Base-by-base conservation (phyloP, 2,888 invertebrate genomes). In the Hedya salicella region DNA sequence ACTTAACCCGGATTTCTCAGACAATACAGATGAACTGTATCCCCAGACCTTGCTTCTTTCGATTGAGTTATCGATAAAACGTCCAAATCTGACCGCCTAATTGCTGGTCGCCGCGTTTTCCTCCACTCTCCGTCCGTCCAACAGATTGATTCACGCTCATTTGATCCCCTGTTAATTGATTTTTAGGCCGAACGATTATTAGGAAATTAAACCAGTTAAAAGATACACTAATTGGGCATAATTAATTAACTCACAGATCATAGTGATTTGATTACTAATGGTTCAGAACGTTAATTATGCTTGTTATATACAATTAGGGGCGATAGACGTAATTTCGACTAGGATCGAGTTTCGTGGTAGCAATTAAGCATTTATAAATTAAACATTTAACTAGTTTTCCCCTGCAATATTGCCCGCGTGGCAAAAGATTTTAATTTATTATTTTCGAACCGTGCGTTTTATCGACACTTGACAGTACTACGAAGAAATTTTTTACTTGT, bases 81-180 rank as follows among this genome's bases (percentile, higher is more conserved):
- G 56, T 44, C 46, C 57, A 46, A 57, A 46, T 13, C 32, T 57
- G 44, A 57, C 39, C 25, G 17, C 19, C 46, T 65, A 60, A 65
- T 65, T 46, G 59, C 39, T 30, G 42, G 30, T 39, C 14, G 39
- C 19, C 30, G n/a, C 42, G n/a, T 62, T 65, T 64, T 65, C 59
- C 65, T 53, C 44, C 5, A 57, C 44, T 60, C 60, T 46, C 59
- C 65, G 39, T 30, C 19, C 19, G n/a, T 52, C 59, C 32, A 50
- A 19, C 21, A 46, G 59, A 65, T 65, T 65, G 46, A 65, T 65
- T 59, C 52, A 53, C 59, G 46, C 65, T 36, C 44, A 25, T n/a
- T 19, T 48, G 40, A 60, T 65, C 52, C 59, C 3, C 2, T 44
- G 36, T 46, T 65, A 60, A 65, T 65, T 65, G 52, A 46, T 65